Conservation (phyloP, 2,888 invertebrate species). For the Ophion slaviceki region DNA sequence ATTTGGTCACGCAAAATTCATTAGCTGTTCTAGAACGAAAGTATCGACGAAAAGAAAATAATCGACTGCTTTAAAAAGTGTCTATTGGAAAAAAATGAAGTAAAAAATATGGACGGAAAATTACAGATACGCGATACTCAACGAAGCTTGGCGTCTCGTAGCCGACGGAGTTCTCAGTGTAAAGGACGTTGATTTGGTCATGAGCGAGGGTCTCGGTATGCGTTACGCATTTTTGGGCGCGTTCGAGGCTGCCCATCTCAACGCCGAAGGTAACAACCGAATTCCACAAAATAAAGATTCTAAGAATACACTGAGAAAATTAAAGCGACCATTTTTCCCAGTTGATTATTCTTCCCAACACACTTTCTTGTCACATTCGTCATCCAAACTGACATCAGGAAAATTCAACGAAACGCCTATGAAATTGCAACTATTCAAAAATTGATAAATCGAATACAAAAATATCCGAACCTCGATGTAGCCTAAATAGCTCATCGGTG, state of each 20-base stretch:
- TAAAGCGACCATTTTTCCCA: not conserved
- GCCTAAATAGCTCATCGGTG: not conserved
- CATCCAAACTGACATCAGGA: too few species aligned
- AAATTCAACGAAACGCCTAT: too few species aligned
- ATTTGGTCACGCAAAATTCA: not conserved
- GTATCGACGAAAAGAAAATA: not conserved
- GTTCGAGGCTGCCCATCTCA: constrained; percentile 96
- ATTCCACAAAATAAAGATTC: not conserved
- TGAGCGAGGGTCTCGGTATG: constrained; percentile 97
- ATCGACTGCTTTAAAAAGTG: not conserved
- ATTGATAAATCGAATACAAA: not conserved
- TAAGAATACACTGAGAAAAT: not conserved
- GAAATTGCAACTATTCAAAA: not conserved
- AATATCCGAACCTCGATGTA: not conserved
- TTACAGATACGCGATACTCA: constrained; percentile 93
- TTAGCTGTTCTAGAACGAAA: not conserved
- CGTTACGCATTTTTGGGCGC: constrained; percentile 98
- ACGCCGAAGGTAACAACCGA: constrained; percentile 90
- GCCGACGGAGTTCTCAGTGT: constrained; percentile 93
- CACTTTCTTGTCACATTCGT: not conserved
- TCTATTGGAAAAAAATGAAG: not conserved
- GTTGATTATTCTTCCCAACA: not conserved
- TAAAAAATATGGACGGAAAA: constrained; percentile 29
- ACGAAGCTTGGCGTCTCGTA: constrained; percentile 96
- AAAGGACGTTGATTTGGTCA: constrained; percentile 95